Evolutionary conservation across 1,140 invertebrate genomes (phyloP), one percentile per base, ranked within the genome.

Genomic region (Zaprionus kolodkinae): DNA sequence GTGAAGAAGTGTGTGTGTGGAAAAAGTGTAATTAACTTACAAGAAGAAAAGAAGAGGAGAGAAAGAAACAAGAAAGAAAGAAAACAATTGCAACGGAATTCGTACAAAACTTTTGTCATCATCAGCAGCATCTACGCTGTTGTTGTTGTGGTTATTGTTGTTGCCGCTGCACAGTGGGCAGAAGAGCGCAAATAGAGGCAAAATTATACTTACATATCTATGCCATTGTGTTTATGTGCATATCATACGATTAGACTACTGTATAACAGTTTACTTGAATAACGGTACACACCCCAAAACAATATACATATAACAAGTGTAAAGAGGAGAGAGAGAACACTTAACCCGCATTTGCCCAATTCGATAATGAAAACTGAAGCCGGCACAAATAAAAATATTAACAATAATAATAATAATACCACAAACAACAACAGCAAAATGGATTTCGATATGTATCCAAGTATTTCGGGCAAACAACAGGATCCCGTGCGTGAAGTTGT

Each of bases 401-500:
- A 71, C n/a, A 69, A 59, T n/a, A 81, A 54, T 12, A 79, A 69
- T 40, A 76, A 36, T 35, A 80, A 66, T 15, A 59, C 21, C 78
- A 59, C 59, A 81, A 72, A 5, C 40, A 45, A 12, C 40, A 45
- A 15, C 15, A 75, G 27, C 62, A 86, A 79, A 83, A 94, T 94
- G 93, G 93, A 93, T 92, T 93, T 93, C 79, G 94, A 93, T 92
- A 87, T 92, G 78, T 94, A 94, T 93, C 93, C 94, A 84, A 94
- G 94, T 89, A 94, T 95, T 89, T 94, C 94, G 92, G 94, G 94
- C 86, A 94, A 94, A 93, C 94, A 94, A 92, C 94, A 94, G 92
- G 94, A 95, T 93, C 93, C 94, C 72, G 93, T 95, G 48, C 93
- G 94, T 77, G 94, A 95, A 92, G 94, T 95, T 66, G 94, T 95